These are phyloP conservation scores for Idaea dimidiata DNA, from an alignment of 2,888 invertebrate species.

Conservation along the genomic window DNA sequence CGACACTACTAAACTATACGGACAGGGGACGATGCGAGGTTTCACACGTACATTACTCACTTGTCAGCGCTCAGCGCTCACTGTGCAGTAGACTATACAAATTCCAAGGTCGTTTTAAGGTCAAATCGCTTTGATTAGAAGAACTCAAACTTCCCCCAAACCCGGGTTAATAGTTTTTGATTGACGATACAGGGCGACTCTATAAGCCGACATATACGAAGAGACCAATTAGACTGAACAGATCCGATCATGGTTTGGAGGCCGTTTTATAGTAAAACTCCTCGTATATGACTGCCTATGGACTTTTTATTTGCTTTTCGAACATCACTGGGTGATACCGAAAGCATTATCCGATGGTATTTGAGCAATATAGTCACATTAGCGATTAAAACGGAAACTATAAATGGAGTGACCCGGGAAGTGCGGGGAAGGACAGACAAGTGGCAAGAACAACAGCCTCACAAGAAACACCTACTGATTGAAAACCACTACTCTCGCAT, in stretches of 20 bases:
- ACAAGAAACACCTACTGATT: neutral
- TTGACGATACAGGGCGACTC: neutral
- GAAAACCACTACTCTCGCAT: constrained; percentile 1
- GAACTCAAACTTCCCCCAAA: neutral
- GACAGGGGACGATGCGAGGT: neutral
- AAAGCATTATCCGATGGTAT: neutral
- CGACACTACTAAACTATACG: neutral
- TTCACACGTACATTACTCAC: neutral
- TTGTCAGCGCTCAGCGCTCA: constrained; percentile 22
- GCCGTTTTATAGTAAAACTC: too few species aligned
- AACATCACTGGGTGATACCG: neutral
- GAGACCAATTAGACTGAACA: neutral
- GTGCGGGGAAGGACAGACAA: neutral
- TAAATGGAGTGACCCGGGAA: neutral
- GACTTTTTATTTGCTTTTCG: neutral
- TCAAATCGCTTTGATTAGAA: neutral
- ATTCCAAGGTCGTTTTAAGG: neutral
- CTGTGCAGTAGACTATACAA: constrained; percentile 12
- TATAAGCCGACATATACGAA: too few species aligned
- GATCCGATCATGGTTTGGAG: too few species aligned
- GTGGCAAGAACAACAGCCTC: neutral
- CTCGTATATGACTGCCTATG: too few species aligned
- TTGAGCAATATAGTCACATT: neutral
- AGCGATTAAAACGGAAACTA: neutral
- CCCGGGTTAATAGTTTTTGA: neutral